Base-by-base conservation (phyloP, 2,888 invertebrate genomes). In the Tribolium freemani region DNA sequence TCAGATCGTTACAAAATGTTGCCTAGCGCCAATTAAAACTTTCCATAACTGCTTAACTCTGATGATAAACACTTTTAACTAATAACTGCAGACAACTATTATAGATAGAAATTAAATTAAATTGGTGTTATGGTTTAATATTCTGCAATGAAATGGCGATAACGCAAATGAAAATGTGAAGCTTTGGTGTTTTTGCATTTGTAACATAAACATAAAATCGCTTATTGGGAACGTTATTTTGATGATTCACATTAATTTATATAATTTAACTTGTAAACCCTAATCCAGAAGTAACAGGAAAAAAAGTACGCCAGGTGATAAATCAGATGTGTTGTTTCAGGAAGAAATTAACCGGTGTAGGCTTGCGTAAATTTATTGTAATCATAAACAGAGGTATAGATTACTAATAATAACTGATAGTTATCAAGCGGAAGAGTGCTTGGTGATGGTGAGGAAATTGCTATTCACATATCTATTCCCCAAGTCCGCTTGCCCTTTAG, bases 131-230 rank as follows among this genome's bases (percentile, higher is more conserved):
- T 31, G 11, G 56, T 57, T 57, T 38, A 30, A 11, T 13, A 13
- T 13, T 1, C 21, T n/a, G 56, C 26, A 57, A 57, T 31, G 30
- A 30, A 57, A 57, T 38, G 11, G 56, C 38, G 13, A 44, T 10
- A 57, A 6, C 56, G 56, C 31, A 57, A 57, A 57, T 44, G 56
- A 57, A 57, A 57, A 57, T 16, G 56, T 11, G 38, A 13, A 57
- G 30, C 56, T 30, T 44, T 57, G 13, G 13, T 57, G 56, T 57
- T 57, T 57, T 57, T 30, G 30, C 38, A 31, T 38, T 31, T 57
- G 56, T 53, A n/a, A 26, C 31, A 57, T 13, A 57, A 48, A 48
- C 11, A 6, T 1, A 13, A 48, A 48, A 3, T 16, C 6, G 48
- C 48, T 46, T 11, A 48, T n/a, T 11, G 16, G 13, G 38, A n/a